Evolutionary conservation across 2,888 invertebrate species (phyloP).

Genomic region (Diaperis boleti): DNA sequence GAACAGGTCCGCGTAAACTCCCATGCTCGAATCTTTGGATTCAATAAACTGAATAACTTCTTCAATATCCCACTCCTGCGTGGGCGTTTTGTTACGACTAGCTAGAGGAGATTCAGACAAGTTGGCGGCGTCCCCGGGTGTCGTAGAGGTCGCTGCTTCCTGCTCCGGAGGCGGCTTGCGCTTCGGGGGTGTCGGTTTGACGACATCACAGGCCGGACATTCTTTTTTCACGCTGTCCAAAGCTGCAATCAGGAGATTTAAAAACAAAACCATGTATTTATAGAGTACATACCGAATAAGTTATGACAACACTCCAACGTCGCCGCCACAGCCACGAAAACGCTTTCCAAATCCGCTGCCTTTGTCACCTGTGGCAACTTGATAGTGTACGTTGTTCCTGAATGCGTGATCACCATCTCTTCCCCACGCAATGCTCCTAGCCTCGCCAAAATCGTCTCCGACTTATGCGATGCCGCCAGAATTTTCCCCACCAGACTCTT

Average conservation of each 20-base stretch:
- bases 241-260: slow-evolving; percentile 47
- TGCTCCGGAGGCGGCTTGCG: slow-evolving; percentile 67
- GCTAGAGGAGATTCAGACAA: slow-evolving; percentile 56
- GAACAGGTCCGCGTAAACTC: slow-evolving; percentile 91
- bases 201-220: slow-evolving; percentile 60
- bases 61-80: slow-evolving; percentile 93
- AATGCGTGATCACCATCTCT: slow-evolving; percentile 62
- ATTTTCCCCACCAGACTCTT: slow-evolving; percentile 61
- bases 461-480: slow-evolving; percentile 60
- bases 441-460: slow-evolving; percentile 61
- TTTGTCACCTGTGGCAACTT: slow-evolving; percentile 69
- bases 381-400: slow-evolving; percentile 69
- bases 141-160: slow-evolving; percentile 80
- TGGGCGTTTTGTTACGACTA: slow-evolving; percentile 69
- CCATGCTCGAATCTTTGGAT: slow-evolving; percentile 84
- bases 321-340: slow-evolving; percentile 68
- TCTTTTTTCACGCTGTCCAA: slow-evolving; percentile 56
- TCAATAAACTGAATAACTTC: slow-evolving; percentile 94
- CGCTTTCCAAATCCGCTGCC: slow-evolving; percentile 66
- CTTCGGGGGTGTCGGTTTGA: slow-evolving; percentile 62
- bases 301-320: slow-evolving; percentile 71
- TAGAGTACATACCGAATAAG: slow-evolving; percentile 67
- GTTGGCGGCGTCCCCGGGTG: slow-evolving; percentile 66
- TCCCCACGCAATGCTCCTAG: slow-evolving; percentile 60
- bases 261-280: no score